These are phyloP conservation scores for Thera obeliscata DNA, from an alignment of 2,888 invertebrate species.

Conservation along the genomic window DNA sequence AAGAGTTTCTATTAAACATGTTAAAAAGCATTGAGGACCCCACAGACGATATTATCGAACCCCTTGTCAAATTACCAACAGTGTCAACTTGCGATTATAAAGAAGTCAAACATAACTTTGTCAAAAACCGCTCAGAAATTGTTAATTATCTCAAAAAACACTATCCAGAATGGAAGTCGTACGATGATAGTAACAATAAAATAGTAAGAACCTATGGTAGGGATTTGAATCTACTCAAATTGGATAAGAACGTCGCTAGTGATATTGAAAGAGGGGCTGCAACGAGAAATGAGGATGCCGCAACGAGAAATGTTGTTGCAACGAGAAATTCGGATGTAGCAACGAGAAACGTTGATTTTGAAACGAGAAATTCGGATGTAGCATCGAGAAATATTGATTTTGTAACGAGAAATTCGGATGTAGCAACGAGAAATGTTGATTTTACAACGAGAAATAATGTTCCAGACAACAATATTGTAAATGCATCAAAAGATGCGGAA, in stretches of 20 bases:
- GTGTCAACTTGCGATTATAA: background rate
- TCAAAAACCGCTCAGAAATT: slow-evolving; percentile 49
- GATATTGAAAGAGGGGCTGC: background rate
- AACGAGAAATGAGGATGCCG: background rate
- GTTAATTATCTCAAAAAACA: slow-evolving; percentile 58
- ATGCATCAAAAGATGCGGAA: background rate
- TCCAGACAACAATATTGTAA: background rate
- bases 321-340: background rate
- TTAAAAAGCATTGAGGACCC: slow-evolving; percentile 15
- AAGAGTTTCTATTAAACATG: slow-evolving; percentile 1
- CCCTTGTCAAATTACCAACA: background rate
- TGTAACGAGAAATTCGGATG: background rate
- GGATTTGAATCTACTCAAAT: slow-evolving; percentile 14
- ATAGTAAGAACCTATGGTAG: slow-evolving; percentile 57
- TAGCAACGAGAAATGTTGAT: slow-evolving; percentile 5
- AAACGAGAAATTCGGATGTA: slow-evolving; percentile 4
- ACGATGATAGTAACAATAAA: slow-evolving; percentile 33
- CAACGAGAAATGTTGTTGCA: background rate
- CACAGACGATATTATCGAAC: background rate
- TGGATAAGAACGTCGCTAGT: background rate
- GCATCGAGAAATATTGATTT: background rate
- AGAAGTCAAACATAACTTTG: slow-evolving; percentile 22
- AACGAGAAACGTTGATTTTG: slow-evolving; percentile 2
- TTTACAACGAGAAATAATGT: background rate
- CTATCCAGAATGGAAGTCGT: slow-evolving; percentile 50